Conservation (phyloP, 2,113 vertebrate species). For the Psophia crepitans region DNA sequence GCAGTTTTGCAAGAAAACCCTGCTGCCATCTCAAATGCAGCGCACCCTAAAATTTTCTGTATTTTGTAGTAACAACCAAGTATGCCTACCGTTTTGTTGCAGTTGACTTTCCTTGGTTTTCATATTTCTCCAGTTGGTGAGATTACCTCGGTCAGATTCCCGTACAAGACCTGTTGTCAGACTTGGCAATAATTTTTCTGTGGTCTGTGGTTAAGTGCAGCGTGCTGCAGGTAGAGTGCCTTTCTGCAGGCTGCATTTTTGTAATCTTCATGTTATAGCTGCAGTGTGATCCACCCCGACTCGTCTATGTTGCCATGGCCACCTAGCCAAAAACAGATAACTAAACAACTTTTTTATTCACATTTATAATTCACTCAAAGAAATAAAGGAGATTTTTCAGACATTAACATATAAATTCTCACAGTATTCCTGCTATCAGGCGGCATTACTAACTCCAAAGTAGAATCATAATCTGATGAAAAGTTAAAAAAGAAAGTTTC, state of each 20-base stretch:
- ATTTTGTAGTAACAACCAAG: not conserved
- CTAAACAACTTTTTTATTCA: not conserved
- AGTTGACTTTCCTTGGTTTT: not conserved
- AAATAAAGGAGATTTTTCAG: not conserved
- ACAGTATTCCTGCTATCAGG: not conserved
- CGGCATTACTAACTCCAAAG: not conserved
- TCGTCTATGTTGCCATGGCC: fast-evolving
- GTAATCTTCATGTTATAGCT: not conserved
- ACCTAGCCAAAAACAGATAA: not conserved
- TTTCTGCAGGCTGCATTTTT: not conserved
- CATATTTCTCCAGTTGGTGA: not conserved
- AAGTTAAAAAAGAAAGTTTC: not conserved
- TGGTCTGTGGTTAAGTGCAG: not conserved
- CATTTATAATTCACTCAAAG: not conserved
- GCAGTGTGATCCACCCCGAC: too few species aligned
- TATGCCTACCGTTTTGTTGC: not conserved
- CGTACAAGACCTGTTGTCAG: not conserved
- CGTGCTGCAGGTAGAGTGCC: not conserved
- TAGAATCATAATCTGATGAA: not conserved
- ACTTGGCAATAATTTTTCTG: not conserved
- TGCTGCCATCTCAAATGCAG: not conserved
- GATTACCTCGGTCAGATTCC: not conserved
- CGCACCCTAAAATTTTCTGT: not conserved
- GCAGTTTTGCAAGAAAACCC: not conserved
- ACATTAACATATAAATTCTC: not conserved